Conservation (phyloP, 2,113 vertebrate species). For the Corythoichthys intestinalis region DNA sequence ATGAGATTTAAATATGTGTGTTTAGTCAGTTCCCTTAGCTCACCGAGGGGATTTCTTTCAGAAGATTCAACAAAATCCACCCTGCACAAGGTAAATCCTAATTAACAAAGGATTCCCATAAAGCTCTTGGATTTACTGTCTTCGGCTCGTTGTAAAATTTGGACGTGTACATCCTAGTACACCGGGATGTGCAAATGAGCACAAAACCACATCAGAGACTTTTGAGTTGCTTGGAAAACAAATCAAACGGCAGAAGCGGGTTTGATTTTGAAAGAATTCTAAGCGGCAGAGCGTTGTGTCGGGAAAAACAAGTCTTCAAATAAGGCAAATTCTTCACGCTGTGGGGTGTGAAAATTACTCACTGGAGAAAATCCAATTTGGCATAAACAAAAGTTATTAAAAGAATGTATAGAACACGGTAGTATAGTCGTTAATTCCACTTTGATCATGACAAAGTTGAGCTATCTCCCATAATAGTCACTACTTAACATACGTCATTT, state of each 20-base stretch:
- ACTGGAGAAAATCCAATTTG: background rate
- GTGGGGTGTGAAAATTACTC: background rate
- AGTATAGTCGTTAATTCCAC: too few relatives aligned
- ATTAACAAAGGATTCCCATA: constrained; percentile 54
- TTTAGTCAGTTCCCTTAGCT: constrained; percentile 40
- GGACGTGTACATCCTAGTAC: constrained; percentile 13
- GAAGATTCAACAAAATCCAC: constrained; percentile 22
- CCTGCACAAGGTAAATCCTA: constrained; percentile 41
- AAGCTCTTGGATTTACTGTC: constrained; percentile 46
- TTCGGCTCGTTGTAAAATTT: constrained; percentile 34
- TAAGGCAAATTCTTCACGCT: background rate
- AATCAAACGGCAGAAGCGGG: constrained; percentile 3
- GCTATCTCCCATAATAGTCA: too few relatives aligned
- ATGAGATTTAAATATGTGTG: constrained; percentile 40
- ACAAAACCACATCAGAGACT: constrained; percentile 2
- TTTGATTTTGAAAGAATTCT: background rate
- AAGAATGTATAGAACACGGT: background rate
- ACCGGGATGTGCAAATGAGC: constrained; percentile 2
- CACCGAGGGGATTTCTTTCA: constrained; percentile 35
- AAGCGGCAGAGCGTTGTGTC: background rate
- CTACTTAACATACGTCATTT: too few relatives aligned
- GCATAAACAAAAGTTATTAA: background rate
- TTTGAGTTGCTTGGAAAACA: constrained; percentile 12
- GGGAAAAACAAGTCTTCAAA: background rate
- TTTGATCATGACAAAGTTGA: too few relatives aligned